Conservation (phyloP, 2,113 vertebrate genomes). For the Apistogramma diplotaenia region DNA sequence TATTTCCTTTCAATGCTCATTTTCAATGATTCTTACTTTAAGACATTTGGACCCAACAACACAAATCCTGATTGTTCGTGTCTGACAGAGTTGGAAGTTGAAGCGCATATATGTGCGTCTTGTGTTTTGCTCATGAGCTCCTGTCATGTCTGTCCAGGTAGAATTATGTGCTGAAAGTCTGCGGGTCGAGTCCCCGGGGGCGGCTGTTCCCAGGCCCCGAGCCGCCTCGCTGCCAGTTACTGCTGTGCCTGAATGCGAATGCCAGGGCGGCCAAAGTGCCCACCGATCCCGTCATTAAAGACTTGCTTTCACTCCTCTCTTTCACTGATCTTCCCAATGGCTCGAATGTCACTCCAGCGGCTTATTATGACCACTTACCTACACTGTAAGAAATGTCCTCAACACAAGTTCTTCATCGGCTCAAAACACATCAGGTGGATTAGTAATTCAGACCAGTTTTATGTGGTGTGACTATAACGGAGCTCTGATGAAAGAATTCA, state of each 20-base stretch:
- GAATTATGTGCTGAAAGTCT: not conserved
- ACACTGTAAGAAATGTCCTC: constrained; percentile 40
- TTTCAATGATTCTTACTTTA: not conserved
- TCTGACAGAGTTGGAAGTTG: not conserved
- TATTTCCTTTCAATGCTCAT: not conserved
- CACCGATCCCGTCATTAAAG: constrained; percentile 35
- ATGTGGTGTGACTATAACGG: not conserved
- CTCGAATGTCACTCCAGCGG: constrained; percentile 47
- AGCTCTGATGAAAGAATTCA: not conserved
- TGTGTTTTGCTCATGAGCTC: not conserved
- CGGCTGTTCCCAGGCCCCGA: constrained; percentile 25
- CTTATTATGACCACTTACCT: constrained; percentile 40
- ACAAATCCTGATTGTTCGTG: too few relatives aligned
- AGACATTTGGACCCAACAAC: not conserved
- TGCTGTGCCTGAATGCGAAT: constrained; percentile 17
- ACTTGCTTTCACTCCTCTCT: constrained; percentile 35
- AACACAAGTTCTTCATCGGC: not conserved
- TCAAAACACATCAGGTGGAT: not conserved
- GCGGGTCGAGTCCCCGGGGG: not conserved
- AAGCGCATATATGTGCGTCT: not conserved
- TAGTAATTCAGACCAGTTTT: rapidly evolving
- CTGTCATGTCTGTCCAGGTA: not conserved
- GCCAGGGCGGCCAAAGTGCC: constrained; percentile 35
- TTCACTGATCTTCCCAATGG: constrained; percentile 36
- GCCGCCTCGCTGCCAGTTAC: constrained; percentile 10